Conservation (phyloP, 2,113 vertebrate species). For the Emydura subglobosa region DNA sequence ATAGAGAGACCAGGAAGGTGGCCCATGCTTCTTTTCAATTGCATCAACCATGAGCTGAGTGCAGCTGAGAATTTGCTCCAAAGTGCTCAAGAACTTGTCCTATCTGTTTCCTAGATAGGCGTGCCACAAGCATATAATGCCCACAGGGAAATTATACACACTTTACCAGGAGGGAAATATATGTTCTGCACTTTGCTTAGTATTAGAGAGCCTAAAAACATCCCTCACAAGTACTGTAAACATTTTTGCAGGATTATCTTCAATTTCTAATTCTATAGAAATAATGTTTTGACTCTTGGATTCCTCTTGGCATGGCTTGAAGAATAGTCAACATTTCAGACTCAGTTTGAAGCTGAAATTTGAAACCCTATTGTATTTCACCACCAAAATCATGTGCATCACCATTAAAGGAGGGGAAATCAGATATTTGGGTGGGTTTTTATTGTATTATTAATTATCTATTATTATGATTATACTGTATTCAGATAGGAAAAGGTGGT, state of each 20-base stretch:
- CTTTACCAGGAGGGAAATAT: neutral
- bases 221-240: neutral
- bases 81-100: no score
- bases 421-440: neutral
- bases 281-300: conserved; percentile 57
- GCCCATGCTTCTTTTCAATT: no score
- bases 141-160: no score
- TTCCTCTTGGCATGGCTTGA: conserved; percentile 38
- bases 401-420: neutral
- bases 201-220: neutral
- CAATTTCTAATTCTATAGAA: neutral
- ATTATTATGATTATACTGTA: neutral
- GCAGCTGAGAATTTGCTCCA: no score
- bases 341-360: conserved; percentile 16
- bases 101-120: no score
- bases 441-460: neutral
- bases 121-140: no score
- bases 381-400: conserved; percentile 20
- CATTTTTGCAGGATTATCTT: neutral
- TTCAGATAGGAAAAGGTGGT: conserved; percentile 6
- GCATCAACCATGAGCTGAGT: no score
- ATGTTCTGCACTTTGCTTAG: neutral
- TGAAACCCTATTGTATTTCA: conserved; percentile 17
- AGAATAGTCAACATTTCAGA: conserved; percentile 35
- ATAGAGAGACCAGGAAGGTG: no score